These are phyloP conservation scores for Zaprionus camerounensis DNA, from an alignment of 1,140 invertebrate species.

Conservation along the genomic window DNA sequence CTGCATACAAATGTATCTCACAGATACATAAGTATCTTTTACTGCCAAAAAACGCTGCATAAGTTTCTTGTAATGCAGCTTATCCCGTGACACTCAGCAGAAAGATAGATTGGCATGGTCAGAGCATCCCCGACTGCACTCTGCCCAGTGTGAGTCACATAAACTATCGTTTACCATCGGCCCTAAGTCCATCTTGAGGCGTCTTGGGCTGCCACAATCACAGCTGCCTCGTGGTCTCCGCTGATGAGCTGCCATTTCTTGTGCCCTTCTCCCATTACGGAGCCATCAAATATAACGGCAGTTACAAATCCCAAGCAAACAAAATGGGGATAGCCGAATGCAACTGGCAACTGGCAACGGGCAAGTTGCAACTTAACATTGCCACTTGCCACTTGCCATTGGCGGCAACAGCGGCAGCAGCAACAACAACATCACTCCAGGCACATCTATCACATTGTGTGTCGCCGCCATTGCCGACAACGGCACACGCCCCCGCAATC, in stretches of 20 bases:
- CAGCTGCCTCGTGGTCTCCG: conserved; percentile 2
- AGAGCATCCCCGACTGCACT: not conserved
- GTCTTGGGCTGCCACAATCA: not conserved
- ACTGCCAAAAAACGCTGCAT: not conserved
- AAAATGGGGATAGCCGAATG: not conserved
- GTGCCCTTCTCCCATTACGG: not conserved
- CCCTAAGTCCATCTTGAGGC: not conserved
- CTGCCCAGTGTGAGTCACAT: not conserved
- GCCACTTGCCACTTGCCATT: conserved; percentile 1
- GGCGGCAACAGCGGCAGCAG: not conserved
- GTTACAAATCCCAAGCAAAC: not conserved
- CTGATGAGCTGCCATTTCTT: not conserved
- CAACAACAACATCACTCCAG: conserved; percentile 4
- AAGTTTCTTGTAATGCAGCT: not conserved
- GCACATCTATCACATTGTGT: conserved; percentile 24
- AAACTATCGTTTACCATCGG: not conserved
- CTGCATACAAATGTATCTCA: not conserved
- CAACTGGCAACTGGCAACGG: not conserved
- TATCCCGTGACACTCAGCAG: not conserved
- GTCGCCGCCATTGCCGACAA: not conserved
- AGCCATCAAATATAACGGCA: conserved; percentile 1
- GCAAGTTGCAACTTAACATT: not conserved
- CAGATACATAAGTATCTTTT: not conserved
- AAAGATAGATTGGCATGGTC: not conserved
- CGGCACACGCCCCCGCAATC: conserved; percentile 61